Base-by-base conservation (phyloP, 2,888 invertebrate genomes). In the Dermolepida albohirtum region DNA sequence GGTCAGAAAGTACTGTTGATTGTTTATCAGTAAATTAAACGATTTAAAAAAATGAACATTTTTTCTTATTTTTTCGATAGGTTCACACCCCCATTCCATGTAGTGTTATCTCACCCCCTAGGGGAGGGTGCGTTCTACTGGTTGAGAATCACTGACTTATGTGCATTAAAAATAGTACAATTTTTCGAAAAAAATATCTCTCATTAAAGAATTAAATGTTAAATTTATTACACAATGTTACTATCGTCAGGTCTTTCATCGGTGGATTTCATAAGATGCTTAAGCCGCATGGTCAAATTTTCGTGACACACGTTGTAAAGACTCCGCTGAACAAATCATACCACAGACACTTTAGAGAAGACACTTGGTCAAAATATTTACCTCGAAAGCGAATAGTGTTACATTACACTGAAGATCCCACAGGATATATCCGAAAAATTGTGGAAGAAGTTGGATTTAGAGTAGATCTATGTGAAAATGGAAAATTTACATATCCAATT, bases 281-380 rank as follows among this genome's bases (percentile, higher is more conserved):
- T 5, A 50, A 50, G 22, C 50, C 50, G 5, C 1, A 50, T 22
- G 50, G 50, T 17, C 50, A 50, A 10, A 22, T 50, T 22, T 50
- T 22, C n/a, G 22, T 50, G 10, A 10, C 22, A 22, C n/a, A n/a
- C 1, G 2, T 50, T 5, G 0, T 5, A 7, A 10, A 7, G 0
- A 50, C 10, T 22, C 5, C n/a, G 5, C 7, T 22, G 8, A 17
- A 22, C 5, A 5, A 6, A 1, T 50, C 50, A 4, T 50, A 27
- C 8, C 5, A 7, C 1, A 50, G n/a, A 22, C 50, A 50, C 16
- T n/a, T 50, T 16, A 5, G 2, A 22, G 50, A 50, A 17, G 22
- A n/a, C 6, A 11, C 17, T 1, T 50, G 50, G 50, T n/a, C 17
- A 17, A 50, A 27, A 11, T 50, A 50, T n/a, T 22, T n/a, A n/a